A percentile compares a stretch with the other conserved stretches of the same genome.
Conservation (phyloP, 1,140 invertebrate species). For the Drusus annulatus region DNA sequence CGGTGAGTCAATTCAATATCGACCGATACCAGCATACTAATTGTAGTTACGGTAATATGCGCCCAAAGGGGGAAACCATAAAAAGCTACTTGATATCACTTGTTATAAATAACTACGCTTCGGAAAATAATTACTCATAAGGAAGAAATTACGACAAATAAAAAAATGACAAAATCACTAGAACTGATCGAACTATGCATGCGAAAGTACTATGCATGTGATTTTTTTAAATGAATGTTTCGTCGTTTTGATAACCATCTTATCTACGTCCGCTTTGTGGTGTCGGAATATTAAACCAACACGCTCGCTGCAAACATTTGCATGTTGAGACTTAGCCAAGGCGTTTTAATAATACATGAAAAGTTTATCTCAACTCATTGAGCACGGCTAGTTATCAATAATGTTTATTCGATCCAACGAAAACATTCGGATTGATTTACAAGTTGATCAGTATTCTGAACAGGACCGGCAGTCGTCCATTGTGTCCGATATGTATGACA, state of each 20-base stretch:
- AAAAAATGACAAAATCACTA: too few relatives aligned
- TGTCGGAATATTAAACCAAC: background rate
- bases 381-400: constrained; percentile 4
- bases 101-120: too few relatives aligned
- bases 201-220: too few relatives aligned
- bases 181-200: too few relatives aligned
- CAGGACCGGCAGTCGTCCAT: constrained; percentile 2
- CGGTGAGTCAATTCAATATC: background rate
- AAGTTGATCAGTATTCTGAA: constrained; percentile 28
- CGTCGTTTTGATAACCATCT: background rate
- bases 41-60: constrained; percentile 9
- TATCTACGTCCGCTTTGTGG: constrained; percentile 31
- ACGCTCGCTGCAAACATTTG: too few relatives aligned
- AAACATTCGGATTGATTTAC: constrained; percentile 19
- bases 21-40: constrained; percentile 29
- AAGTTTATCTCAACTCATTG: background rate
- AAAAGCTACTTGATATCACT: too few relatives aligned
- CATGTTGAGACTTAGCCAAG: too few relatives aligned
- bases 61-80: background rate
- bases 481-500: constrained; percentile 41
- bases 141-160: too few relatives aligned
- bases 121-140: too few relatives aligned
- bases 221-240: background rate
- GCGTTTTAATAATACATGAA: background rate
- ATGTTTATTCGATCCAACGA: constrained; percentile 5